Evolutionary conservation across 2,888 invertebrate species (phyloP).

Genomic region (Ectemnius lituratus): DNA sequence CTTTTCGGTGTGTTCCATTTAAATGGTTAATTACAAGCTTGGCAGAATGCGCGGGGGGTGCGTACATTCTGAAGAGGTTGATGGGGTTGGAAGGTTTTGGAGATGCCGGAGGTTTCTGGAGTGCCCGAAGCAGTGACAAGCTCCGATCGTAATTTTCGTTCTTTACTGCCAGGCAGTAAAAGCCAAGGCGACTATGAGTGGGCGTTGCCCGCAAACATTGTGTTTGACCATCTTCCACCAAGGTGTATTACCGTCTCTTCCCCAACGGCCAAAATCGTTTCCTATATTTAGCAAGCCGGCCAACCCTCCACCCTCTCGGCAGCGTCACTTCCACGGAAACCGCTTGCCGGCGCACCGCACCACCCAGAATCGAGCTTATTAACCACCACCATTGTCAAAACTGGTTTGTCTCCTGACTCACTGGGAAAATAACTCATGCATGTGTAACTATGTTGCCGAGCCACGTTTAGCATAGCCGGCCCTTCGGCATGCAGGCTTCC

Average conservation of each 20-base stretch:
- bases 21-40: background rate
- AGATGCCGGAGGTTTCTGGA: conserved; percentile 52
- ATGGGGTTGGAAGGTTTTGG: background rate
- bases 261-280: conserved; percentile 60
- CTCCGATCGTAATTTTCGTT: conserved; percentile 75
- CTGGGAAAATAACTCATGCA: too few species aligned
- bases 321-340: conserved; percentile 7
- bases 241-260: conserved; percentile 55
- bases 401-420: background rate
- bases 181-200: conserved; percentile 71
- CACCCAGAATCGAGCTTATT: conserved; percentile 25
- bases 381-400: conserved; percentile 9
- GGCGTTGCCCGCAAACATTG: conserved; percentile 76
- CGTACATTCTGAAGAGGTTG: background rate
- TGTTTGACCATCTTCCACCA: conserved; percentile 71
- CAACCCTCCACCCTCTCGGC: conserved; percentile 35
- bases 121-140: conserved; percentile 74
- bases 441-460: too few species aligned
- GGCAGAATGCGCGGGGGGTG: background rate
- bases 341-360: conserved; percentile 17
- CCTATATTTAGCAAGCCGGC: conserved; percentile 64
- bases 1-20: background rate
- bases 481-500: conserved; percentile 29
- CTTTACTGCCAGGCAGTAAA: conserved; percentile 75
- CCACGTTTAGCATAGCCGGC: too few species aligned